These are phyloP conservation scores for Diacarnus erythraeanus DNA, from an alignment of 37 sponge, comb jelly and placozoan species.

Conservation along the genomic window DNA sequence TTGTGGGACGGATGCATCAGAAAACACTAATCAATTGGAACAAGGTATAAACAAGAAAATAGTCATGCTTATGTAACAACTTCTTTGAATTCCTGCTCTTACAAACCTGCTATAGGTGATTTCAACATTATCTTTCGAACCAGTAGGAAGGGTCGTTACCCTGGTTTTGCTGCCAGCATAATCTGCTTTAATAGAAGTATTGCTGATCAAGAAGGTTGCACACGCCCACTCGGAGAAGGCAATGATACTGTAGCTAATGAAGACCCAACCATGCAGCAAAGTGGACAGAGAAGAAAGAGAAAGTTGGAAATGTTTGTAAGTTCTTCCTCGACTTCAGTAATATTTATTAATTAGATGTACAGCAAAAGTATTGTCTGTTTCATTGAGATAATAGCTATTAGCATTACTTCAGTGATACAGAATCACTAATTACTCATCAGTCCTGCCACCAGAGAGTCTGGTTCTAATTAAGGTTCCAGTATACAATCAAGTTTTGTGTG, in stretches of 20 bases:
- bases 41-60: not conserved
- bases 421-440: too few relatives aligned
- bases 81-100: not conserved
- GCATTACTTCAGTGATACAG: too few relatives aligned
- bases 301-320: conserved; percentile 5
- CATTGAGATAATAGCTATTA: too few relatives aligned
- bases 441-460: too few relatives aligned
- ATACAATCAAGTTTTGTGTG: too few relatives aligned
- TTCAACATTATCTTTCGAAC: not conserved
- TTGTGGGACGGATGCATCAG: not conserved
- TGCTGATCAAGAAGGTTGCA: not conserved
- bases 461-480: too few relatives aligned
- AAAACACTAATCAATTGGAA: not conserved
- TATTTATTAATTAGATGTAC: too few relatives aligned
- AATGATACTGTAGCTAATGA: not conserved
- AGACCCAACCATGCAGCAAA: not conserved
- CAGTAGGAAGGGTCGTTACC: not conserved
- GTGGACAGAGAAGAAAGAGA: not conserved
- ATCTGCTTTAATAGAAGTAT: not conserved
- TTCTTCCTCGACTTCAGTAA: not conserved
- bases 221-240: not conserved
- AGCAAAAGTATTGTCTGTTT: too few relatives aligned
- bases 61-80: too few relatives aligned
- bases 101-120: not conserved
- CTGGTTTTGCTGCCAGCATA: not conserved